Conservation (phyloP, 2,888 invertebrate genomes). For the Spodoptera picta region DNA sequence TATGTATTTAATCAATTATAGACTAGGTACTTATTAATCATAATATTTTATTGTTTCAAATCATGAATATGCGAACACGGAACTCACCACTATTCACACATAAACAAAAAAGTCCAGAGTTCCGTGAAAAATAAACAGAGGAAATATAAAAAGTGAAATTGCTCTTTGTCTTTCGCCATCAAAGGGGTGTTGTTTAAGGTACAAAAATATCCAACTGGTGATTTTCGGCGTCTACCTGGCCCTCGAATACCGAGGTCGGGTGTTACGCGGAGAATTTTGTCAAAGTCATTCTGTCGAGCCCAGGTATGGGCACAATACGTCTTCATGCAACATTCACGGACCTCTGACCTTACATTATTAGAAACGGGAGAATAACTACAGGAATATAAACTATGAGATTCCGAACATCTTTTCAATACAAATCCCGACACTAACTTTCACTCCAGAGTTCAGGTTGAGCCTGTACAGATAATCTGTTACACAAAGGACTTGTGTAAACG, state of each 20-base stretch:
- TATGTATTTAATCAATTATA: background rate
- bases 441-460: conserved; percentile 8
- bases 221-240: conserved; percentile 54
- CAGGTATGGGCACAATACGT: conserved; percentile 77
- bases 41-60: background rate
- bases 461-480: conserved; percentile 33
- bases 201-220: conserved; percentile 52
- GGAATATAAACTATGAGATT: conserved; percentile 72
- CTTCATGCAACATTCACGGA: conserved; percentile 81
- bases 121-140: conserved; percentile 38
- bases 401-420: conserved; percentile 61
- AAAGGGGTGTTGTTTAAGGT: conserved; percentile 43
- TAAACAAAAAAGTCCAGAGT: conserved; percentile 36
- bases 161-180: conserved; percentile 49
- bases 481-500: conserved; percentile 44
- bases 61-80: background rate
- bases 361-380: conserved; percentile 69
- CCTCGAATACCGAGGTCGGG: conserved; percentile 44
- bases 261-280: conserved; percentile 74
- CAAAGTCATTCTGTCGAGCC: conserved; percentile 73
- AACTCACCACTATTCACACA: conserved; percentile 15
- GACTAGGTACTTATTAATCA: background rate
- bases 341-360: conserved; percentile 73
- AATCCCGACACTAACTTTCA: conserved; percentile 51
- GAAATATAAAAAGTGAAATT: conserved; percentile 44